Evolutionary conservation across 2,888 invertebrate genomes (phyloP).

Genomic region (Trichopria drosophilae): DNA sequence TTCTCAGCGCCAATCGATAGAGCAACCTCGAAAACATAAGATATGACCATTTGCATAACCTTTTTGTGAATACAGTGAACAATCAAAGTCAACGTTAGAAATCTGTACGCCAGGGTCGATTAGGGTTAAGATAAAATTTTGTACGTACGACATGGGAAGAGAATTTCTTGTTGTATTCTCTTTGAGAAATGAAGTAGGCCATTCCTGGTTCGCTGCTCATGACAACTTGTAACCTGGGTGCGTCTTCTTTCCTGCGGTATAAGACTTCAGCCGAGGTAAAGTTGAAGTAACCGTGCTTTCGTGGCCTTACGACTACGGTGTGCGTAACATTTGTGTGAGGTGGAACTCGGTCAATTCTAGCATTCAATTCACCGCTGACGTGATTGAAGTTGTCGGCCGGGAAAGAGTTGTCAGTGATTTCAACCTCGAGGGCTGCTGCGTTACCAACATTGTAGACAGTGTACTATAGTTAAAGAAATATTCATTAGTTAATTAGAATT

Average conservation of each 20-base stretch:
- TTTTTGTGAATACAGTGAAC: no score
- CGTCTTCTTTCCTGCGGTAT: constrained; percentile 85
- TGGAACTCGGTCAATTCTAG: constrained; percentile 85
- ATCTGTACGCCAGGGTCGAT: no score
- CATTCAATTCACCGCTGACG: constrained; percentile 82
- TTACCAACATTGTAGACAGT: constrained; percentile 91
- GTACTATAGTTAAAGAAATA: constrained; percentile 65
- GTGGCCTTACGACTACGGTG: constrained; percentile 87
- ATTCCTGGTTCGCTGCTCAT: constrained; percentile 91
- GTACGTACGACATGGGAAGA: constrained; percentile 84
- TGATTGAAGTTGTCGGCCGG: constrained; percentile 88
- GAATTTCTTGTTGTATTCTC: constrained; percentile 93
- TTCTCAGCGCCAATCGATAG: no score
- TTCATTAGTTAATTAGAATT: constrained; percentile 4
- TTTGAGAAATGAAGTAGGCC: constrained; percentile 88
- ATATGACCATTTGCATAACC: no score
- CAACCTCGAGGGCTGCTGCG: constrained; percentile 86
- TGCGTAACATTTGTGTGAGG: constrained; percentile 94
- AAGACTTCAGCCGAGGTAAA: constrained; percentile 93
- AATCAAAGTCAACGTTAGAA: no score
- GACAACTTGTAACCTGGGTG: constrained; percentile 66
- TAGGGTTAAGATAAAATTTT: background rate
- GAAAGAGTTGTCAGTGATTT: constrained; percentile 88
- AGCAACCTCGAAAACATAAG: no score
- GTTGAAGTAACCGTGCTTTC: constrained; percentile 91